Evolutionary conservation across 2,888 invertebrate species (phyloP).

Genomic region (Nephrocerus scutellatus): DNA sequence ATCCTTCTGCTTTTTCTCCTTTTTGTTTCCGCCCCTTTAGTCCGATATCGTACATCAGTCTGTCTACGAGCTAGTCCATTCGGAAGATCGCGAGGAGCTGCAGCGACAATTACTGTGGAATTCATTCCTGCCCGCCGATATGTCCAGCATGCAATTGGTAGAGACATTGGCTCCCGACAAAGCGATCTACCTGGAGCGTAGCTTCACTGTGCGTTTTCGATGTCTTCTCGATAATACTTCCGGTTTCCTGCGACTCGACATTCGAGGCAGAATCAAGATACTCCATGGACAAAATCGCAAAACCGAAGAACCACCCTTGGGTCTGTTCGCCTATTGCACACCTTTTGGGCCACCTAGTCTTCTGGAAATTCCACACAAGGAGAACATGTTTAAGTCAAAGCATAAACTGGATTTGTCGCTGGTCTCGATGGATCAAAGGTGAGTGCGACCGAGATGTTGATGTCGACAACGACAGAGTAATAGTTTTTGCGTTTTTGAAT

Average conservation of each 20-base stretch:
- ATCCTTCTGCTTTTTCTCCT: conserved; percentile 17
- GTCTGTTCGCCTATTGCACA: conserved; percentile 94
- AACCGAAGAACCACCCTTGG: conserved; percentile 88
- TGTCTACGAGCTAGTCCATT: conserved; percentile 97
- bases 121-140: conserved; percentile 69
- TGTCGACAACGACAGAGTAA: no score
- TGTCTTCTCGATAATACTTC: conserved; percentile 99
- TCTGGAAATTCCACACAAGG: conserved; percentile 94
- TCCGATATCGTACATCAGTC: conserved; percentile 99
- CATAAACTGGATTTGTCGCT: conserved; percentile 95
- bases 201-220: conserved; percentile 97
- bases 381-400: conserved; percentile 99
- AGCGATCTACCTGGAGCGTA: conserved; percentile 83
- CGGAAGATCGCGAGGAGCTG: conserved; percentile 96
- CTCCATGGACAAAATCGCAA: conserved; percentile 95
- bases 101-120: conserved; percentile 93
- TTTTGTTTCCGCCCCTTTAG: conserved; percentile 62
- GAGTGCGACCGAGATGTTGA: no score
- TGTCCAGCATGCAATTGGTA: conserved; percentile 64
- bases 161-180: conserved; percentile 86
- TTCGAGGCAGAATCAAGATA: conserved; percentile 91
- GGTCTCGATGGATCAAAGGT: conserved; percentile 96
- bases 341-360: conserved; percentile 98
- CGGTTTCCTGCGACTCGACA: conserved; percentile 95
- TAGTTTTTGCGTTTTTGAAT: no score